Conservation (phyloP, 2,797 vertebrate species). For the Pterois miles region DNA sequence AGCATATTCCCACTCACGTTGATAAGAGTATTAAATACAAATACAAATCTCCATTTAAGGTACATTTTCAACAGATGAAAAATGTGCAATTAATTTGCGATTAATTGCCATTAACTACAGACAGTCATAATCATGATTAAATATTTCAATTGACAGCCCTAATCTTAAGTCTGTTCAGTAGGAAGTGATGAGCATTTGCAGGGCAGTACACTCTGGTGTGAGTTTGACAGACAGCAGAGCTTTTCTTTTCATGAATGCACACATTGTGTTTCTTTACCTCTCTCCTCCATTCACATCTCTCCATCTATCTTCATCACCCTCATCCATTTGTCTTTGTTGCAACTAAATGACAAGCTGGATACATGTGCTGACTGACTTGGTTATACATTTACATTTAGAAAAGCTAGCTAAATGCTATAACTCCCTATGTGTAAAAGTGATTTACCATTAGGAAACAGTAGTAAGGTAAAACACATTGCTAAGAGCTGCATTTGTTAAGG, state of each 20-base stretch:
- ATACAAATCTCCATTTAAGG: too few relatives aligned
- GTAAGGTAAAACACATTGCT: neutral
- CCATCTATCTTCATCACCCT: neutral
- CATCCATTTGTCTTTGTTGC: conserved; percentile 1
- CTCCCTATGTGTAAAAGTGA: neutral
- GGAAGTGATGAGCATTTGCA: too few relatives aligned
- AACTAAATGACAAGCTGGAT: neutral
- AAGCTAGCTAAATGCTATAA: neutral
- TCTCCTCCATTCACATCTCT: neutral
- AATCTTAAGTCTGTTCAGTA: too few relatives aligned
- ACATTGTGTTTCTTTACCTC: neutral
- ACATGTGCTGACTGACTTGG: neutral
- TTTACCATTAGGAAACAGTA: neutral
- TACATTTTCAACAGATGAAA: too few relatives aligned
- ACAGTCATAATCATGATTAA: too few relatives aligned
- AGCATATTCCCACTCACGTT: too few relatives aligned
- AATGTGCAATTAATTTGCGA: too few relatives aligned
- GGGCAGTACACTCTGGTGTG: neutral
- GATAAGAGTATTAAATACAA: too few relatives aligned
- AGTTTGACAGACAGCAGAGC: neutral
- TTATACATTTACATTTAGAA: neutral
- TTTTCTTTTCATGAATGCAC: neutral
- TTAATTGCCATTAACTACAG: too few relatives aligned
- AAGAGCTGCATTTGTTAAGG: neutral
- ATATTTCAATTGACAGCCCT: too few relatives aligned